Evolutionary conservation across 2,113 vertebrate genomes (phyloP), one percentile per base, ranked within the genome.

Genomic region (Zosterops japonicus): DNA sequence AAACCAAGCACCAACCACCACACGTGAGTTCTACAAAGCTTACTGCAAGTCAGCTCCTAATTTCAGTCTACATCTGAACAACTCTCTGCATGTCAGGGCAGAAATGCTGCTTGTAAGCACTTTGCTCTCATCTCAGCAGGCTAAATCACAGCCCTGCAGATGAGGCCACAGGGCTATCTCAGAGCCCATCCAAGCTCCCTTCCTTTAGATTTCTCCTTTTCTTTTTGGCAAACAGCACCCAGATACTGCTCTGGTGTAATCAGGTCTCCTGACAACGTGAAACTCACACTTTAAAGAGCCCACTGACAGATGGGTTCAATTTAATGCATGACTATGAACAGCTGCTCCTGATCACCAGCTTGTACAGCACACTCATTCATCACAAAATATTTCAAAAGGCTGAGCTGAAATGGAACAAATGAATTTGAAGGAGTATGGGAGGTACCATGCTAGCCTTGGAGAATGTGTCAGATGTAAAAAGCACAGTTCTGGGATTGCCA

Each of bases 281-380:
- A 83, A 65, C 69, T 87, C n/a, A 0, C 56, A 57, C 71, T 90
- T 88, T 74, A n/a, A 93, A 71, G 85, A 88, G 56, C 33, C 64
- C 83, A 46, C 52, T 71, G 86, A 70, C 94, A 93, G 88, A 86
- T 94, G 94, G 96, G 56, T 71, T 90, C 76, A 27, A 89, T 97
- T 92, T 81, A 83, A 93, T 83, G 64, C 69, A 90, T 27, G 88
- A 81, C 76, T 95, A 31, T 70, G 75, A 96, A 36, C 94, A 95
- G 93, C 95, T 96, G 93, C 64, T 96, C 90, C 39, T 93, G 94
- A 94, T 96, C 85, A 94, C 90, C 4, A 2, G 42, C 85, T 85
- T 88, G 90, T 74, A 70, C 85, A 90, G 74, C 12, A 1, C 89
- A 33, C 52, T 28, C 60, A 89, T 95, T 94, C 82, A 95, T 90